These are phyloP conservation scores for Apamea anceps DNA, from an alignment of 2,888 invertebrate genomes.

Conservation along the genomic window DNA sequence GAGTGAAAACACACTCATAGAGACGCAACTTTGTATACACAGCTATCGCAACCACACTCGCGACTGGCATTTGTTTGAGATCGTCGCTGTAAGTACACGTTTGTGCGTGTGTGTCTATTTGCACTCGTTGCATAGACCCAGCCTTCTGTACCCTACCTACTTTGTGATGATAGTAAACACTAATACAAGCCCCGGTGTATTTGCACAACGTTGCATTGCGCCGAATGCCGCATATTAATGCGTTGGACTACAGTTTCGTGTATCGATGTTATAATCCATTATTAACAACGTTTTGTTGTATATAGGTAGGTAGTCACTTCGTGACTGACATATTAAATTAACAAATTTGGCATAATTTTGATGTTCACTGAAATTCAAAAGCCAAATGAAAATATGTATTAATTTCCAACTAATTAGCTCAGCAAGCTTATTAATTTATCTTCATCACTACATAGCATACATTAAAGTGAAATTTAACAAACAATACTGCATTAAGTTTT, in stretches of 20 bases:
- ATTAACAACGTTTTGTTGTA: conserved; percentile 20
- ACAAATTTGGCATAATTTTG: neutral
- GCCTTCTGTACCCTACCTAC: conserved; percentile 1
- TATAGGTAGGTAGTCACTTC: neutral
- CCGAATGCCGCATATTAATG: conserved; percentile 78
- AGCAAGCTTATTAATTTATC: neutral
- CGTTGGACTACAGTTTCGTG: conserved; percentile 46
- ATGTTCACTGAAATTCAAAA: conserved; percentile 11
- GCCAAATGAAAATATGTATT: neutral
- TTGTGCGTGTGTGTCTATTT: neutral
- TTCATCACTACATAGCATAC: neutral
- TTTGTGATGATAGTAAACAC: conserved; percentile 67
- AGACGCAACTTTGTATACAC: neutral
- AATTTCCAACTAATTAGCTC: neutral
- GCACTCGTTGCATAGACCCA: neutral
- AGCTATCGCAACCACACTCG: neutral
- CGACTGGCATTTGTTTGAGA: neutral
- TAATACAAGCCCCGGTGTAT: conserved; percentile 78
- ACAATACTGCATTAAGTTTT: too few relatives aligned
- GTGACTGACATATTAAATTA: conserved; percentile 3
- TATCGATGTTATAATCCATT: conserved; percentile 48
- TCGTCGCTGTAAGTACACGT: neutral
- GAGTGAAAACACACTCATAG: neutral
- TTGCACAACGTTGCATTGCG: conserved; percentile 75
- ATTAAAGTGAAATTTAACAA: neutral